A percentile compares a stretch with the other conserved stretches of the same genome.
These are phyloP conservation scores for Epinephelus awoara DNA, from an alignment of 2,797 vertebrate genomes.

Conservation along the genomic window DNA sequence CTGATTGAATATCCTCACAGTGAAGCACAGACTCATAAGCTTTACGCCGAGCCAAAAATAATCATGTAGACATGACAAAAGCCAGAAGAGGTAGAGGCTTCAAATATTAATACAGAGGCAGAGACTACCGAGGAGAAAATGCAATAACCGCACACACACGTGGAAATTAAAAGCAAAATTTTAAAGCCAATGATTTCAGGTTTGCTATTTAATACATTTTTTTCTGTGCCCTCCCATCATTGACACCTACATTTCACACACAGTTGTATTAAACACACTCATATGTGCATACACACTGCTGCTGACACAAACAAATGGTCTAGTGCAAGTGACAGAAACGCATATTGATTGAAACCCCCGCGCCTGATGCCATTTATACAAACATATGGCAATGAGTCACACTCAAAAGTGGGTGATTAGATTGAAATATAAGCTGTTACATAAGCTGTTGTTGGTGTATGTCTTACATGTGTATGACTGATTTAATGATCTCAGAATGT, in stretches of 20 bases:
- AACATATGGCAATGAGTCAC: conserved; percentile 9
- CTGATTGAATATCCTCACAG: conserved; percentile 22
- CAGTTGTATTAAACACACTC: too few species aligned
- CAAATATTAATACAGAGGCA: background rate
- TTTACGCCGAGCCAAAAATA: conserved; percentile 29
- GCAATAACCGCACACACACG: background rate
- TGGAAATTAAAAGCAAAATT: conserved; percentile 17
- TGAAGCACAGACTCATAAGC: conserved; percentile 13
- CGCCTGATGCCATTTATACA: conserved; percentile 4
- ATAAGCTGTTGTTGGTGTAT: conserved; percentile 5
- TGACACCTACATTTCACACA: background rate
- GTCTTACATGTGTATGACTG: background rate
- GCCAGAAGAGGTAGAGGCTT: conserved; percentile 11
- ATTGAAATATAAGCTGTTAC: conserved; percentile 19
- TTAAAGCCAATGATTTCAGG: conserved; percentile 16
- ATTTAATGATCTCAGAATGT: background rate
- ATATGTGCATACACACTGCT: background rate
- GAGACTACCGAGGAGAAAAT: background rate
- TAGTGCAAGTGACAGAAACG: conserved; percentile 5
- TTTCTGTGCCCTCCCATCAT: background rate
- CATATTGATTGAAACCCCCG: conserved; percentile 14
- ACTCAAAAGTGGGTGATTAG: background rate
- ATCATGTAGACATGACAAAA: conserved; percentile 10
- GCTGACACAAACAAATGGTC: background rate
- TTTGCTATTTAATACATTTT: conserved; percentile 14